Evolutionary conservation across 2,113 vertebrate species (phyloP).

Genomic region (Rhinopithecus roxellana): DNA sequence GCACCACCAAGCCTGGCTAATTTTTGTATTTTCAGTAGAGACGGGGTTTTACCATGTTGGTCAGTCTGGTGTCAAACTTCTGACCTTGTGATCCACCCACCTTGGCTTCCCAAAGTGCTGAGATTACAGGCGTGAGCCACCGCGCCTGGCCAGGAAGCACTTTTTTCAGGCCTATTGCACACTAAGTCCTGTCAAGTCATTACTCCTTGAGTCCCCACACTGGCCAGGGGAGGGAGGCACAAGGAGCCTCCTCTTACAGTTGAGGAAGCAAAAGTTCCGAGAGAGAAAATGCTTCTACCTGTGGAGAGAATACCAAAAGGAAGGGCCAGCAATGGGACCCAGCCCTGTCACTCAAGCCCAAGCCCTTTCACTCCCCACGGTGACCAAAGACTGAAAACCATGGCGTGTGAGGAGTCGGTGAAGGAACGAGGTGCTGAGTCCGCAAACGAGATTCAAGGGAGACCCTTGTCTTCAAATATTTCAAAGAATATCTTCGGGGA

Average conservation of each 20-base stretch:
- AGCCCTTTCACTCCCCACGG: background rate
- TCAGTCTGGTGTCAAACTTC: too few relatives aligned
- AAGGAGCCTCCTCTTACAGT: background rate
- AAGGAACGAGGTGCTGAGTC: background rate
- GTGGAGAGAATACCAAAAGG: background rate
- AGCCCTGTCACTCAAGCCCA: background rate
- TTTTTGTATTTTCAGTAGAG: too few relatives aligned
- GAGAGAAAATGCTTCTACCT: background rate
- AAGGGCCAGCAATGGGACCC: too few relatives aligned
- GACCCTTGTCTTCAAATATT: background rate
- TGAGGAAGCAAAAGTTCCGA: background rate
- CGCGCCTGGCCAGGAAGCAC: too few relatives aligned
- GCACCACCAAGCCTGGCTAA: too few relatives aligned
- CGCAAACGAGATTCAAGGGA: background rate
- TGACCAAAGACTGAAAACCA: background rate
- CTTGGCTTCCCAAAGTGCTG: too few relatives aligned
- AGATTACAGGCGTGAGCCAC: too few relatives aligned
- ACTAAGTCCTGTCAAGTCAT: background rate
- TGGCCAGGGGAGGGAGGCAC: background rate
- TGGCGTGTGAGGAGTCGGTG: background rate
- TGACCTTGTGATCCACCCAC: too few relatives aligned
- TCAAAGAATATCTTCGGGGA: background rate
- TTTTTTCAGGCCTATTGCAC: background rate
- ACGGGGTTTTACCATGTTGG: too few relatives aligned
- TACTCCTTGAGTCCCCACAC: background rate